Percentiles rank a stretch among this genome's conserved stretches.
phyloP scores from a whole-genome alignment of 2,888 invertebrate genomes.

The Epinotia ramella region DNA sequence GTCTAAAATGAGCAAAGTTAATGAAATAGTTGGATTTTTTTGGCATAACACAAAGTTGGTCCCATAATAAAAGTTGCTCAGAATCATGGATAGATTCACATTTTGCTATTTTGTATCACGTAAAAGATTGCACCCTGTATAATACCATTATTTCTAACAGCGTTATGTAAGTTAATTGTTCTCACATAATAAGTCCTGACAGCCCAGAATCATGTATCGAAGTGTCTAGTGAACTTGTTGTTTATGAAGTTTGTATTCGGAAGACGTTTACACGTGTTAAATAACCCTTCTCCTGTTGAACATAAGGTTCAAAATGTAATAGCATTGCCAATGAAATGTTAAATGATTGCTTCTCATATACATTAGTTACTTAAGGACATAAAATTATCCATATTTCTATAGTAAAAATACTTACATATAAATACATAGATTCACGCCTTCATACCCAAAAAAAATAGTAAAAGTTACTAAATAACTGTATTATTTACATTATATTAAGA shows the following conservation, averaged over 20 bases:
- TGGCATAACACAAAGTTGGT: no score
- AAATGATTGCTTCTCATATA: constrained; percentile 13
- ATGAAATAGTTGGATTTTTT: no score
- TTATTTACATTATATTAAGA: background rate
- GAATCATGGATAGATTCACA: no score
- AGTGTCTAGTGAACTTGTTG: constrained; percentile 14
- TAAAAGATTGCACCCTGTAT: no score
- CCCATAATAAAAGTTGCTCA: no score
- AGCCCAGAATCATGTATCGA: constrained; percentile 39
- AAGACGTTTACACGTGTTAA: constrained; percentile 30
- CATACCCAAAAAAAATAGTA: no score
- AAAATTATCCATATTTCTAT: background rate
- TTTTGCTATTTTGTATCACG: no score
- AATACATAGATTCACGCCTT: no score
- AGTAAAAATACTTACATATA: background rate
- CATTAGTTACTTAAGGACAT: background rate
- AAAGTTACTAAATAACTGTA: background rate
- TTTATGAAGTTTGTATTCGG: constrained; percentile 14
- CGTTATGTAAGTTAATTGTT: background rate
- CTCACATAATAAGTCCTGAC: background rate
- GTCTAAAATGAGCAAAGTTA: no score
- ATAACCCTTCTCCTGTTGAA: background rate
- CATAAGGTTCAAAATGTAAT: constrained; percentile 13
- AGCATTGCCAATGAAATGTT: constrained; percentile 1
- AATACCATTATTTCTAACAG: no score